These are phyloP conservation scores for Fulmarus glacialis DNA, from an alignment of 2,113 vertebrate species.

Conservation along the genomic window DNA sequence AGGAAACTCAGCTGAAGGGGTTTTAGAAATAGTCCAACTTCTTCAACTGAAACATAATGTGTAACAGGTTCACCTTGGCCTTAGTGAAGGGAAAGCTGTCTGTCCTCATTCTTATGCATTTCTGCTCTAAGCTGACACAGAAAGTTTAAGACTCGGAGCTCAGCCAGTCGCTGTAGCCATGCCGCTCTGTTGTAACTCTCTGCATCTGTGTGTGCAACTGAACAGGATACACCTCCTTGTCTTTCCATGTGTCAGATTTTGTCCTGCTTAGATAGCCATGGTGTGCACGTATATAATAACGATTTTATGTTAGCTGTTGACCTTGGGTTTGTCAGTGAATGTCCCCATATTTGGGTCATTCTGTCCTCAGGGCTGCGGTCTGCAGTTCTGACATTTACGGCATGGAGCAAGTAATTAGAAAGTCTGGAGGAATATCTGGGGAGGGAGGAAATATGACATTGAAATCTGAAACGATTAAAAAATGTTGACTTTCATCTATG, in stretches of 20 bases:
- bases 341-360: background rate
- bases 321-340: background rate
- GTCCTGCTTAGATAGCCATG: background rate
- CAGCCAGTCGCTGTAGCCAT: rapidly evolving
- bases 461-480: background rate
- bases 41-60: background rate
- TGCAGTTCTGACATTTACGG: background rate
- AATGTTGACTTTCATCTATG: background rate
- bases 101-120: background rate
- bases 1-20: background rate
- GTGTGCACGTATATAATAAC: rapidly evolving
- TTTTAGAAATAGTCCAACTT: background rate
- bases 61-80: background rate
- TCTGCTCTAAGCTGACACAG: background rate
- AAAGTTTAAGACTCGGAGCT: background rate
- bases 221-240: background rate
- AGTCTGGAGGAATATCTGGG: background rate
- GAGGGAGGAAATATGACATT: background rate
- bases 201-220: background rate
- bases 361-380: background rate
- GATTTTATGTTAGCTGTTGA: background rate
- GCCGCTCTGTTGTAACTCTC: background rate
- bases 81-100: background rate
- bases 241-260: background rate
- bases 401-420: background rate